Percentiles rank a stretch among this genome's conserved stretches.
Evolutionary conservation across 2,797 vertebrate genomes (phyloP).

Genomic region (Hylomyscus alleni): DNA sequence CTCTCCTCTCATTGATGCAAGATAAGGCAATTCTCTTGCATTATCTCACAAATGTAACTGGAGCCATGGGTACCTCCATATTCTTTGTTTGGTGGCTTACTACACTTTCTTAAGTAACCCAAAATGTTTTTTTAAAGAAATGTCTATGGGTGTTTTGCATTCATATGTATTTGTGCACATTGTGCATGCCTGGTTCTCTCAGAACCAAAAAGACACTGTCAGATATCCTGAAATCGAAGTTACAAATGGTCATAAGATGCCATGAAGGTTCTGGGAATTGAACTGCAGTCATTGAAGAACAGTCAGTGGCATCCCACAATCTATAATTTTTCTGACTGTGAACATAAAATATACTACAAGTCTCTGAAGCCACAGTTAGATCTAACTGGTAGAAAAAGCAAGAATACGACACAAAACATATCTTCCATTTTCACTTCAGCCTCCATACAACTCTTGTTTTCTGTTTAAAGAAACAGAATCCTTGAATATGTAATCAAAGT

Average conservation of each 20-base stretch:
- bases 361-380: conserved; percentile 19
- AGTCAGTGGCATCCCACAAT: background rate
- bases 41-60: no score
- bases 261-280: background rate
- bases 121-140: background rate
- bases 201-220: background rate
- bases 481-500: conserved; percentile 34
- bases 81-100: no score
- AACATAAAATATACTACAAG: conserved; percentile 16
- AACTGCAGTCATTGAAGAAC: background rate
- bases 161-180: background rate
- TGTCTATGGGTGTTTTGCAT: background rate
- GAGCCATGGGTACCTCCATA: no score
- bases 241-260: background rate
- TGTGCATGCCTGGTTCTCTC: background rate
- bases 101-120: background rate
- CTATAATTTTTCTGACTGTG: background rate
- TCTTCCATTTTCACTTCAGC: background rate
- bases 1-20: no score
- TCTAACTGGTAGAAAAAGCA: background rate
- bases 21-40: no score
- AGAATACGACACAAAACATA: background rate
- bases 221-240: background rate
- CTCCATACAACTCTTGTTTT: background rate
- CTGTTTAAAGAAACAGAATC: conserved; percentile 26